Conservation (phyloP, 2,888 invertebrate genomes). For the Agrotis clavis region DNA sequence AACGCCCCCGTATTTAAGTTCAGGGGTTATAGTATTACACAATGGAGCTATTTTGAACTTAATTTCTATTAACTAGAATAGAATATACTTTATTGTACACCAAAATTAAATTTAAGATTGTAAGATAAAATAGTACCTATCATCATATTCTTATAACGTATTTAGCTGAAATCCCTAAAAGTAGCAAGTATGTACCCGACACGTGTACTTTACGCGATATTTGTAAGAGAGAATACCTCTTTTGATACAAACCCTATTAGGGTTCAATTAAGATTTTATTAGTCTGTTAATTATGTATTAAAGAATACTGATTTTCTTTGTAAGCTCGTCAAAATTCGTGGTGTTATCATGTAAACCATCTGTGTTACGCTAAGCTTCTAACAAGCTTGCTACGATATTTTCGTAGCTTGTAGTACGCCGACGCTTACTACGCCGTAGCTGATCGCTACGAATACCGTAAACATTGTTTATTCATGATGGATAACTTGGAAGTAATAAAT, state of each 20-base stretch:
- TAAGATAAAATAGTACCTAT: not conserved
- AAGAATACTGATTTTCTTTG: not conserved
- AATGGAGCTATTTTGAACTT: not conserved
- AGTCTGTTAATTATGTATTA: not conserved
- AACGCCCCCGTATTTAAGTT: not conserved
- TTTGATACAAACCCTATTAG: not conserved
- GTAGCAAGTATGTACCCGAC: not conserved
- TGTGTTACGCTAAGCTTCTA: conserved; percentile 4
- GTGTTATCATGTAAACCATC: not conserved
- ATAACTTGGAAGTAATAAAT: conserved; percentile 41
- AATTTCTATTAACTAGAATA: no score
- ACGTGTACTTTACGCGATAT: not conserved
- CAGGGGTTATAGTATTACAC: conserved; percentile 15
- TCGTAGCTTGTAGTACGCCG: conserved; percentile 57
- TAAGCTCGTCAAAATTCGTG: not conserved
- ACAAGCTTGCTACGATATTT: conserved; percentile 23
- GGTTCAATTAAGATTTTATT: not conserved
- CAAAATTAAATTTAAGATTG: no score
- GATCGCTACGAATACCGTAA: conserved; percentile 52
- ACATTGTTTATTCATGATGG: conserved; percentile 46
- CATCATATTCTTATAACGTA: not conserved
- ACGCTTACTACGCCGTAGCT: conserved; percentile 68
- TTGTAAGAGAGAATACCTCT: not conserved
- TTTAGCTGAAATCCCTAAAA: not conserved
- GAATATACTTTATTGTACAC: no score